phyloP scores from a whole-genome alignment of 53 echinoderm and acorn worm genomes.

The Holothuria scabra region DNA sequence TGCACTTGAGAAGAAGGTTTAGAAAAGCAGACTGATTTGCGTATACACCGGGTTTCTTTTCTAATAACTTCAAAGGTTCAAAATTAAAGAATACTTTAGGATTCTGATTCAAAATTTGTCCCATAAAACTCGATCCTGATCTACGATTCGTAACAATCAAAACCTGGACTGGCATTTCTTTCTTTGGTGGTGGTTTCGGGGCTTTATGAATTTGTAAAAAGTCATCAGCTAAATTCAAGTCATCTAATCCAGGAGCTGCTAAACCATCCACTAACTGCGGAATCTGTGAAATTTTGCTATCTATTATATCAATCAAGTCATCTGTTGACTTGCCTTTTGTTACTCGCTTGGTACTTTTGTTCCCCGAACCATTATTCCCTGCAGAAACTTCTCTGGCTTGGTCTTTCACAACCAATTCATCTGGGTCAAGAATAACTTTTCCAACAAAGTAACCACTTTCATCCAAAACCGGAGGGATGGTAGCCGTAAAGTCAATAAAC shows the following conservation, averaged over 20 bases:
- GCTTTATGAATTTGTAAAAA: conserved; percentile 41
- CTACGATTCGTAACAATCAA: conserved; percentile 84
- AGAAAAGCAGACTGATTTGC: conserved; percentile 65
- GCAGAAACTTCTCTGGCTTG: not conserved
- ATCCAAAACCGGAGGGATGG: conserved; percentile 16
- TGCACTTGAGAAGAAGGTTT: conserved; percentile 70
- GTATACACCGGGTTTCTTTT: conserved; percentile 72
- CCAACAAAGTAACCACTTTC: conserved; percentile 30
- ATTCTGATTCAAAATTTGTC: conserved; percentile 95
- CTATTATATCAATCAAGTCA: conserved; percentile 13
- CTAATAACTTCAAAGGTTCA: conserved; percentile 91
- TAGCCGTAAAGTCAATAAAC: conserved; percentile 17
- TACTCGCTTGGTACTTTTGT: not conserved
- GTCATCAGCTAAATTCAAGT: conserved; percentile 32
- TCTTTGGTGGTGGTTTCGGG: conserved; percentile 19
- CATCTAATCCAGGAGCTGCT: not conserved
- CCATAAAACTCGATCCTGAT: conserved; percentile 94
- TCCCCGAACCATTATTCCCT: not conserved
- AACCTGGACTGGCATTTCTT: conserved; percentile 56
- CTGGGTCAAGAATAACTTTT: not conserved
- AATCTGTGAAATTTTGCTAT: conserved; percentile 46
- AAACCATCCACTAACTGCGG: not conserved
- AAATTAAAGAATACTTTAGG: conserved; percentile 92
- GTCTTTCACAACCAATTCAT: not conserved
- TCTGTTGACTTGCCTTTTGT: not conserved